Evolutionary conservation across 35 echinoderm and acorn worm species (phyloP), one percentile per base, ranked within the genome.

Genomic region (Nesometra sesokonis): DNA sequence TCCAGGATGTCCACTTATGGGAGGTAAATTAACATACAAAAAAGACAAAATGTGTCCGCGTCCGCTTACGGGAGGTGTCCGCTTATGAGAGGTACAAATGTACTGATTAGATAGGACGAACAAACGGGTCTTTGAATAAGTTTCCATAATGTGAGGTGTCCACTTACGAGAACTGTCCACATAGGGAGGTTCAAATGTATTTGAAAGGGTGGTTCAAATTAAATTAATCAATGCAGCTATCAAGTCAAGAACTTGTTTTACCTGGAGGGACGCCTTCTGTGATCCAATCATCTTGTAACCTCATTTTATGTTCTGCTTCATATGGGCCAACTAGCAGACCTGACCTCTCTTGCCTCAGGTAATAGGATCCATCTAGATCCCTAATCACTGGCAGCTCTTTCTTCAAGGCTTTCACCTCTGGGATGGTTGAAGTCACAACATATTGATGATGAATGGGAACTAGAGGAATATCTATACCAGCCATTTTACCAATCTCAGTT

Each of bases 381-480:
- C 96, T 79, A 35, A 99, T 90, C 5, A 99, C 96, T 32, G 96
- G 96, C 17, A 94, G 34, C 77, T 99, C 96, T 0, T 76, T 19
- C 77, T 94, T 84, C 29, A 99, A 80, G 7, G 92, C 96, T 52
- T 87, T 87, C 8, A 99, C 96, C 79, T 99, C 96, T 0, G 96
- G 96, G 40, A 99, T 99, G 35, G 96, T 91, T n/a, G 92, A 93
- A 31, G 96, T 99, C 17, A 99, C 90, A 21, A 92, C 86, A 57
- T 99, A 99, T 78, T 99, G 96, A 86, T 99, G 96, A 33, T 99
- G 96, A 13, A 94, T 89, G 17, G 96, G 86, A 46, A 94, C 87
- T 87, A 94, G 57, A 0, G 96, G 96, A 17, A 90, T 46, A 77
- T 99, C 96, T 0, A 91, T 36, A 29, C 96, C 96, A 0, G 78